These are phyloP conservation scores for Caligus rogercresseyi DNA, from an alignment of 1,140 invertebrate genomes.

Conservation along the genomic window DNA sequence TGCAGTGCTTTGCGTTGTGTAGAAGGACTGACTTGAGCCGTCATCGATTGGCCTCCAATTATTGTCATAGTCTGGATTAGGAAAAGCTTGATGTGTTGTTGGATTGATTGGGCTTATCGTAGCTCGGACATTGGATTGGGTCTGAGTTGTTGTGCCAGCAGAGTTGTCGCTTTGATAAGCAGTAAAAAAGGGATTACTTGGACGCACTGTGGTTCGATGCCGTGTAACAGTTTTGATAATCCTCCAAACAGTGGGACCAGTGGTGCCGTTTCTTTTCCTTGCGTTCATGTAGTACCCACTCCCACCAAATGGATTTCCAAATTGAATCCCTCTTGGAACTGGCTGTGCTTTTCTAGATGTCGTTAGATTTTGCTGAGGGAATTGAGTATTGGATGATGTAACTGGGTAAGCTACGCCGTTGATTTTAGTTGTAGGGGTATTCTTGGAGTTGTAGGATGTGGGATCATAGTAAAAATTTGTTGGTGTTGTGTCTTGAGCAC, in stretches of 20 bases:
- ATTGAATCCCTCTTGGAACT: not conserved
- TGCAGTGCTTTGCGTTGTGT: no score
- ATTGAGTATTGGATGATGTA: not conserved
- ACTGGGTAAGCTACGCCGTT: not conserved
- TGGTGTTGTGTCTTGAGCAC: not conserved
- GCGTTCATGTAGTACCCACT: not conserved
- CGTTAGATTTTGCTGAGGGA: not conserved
- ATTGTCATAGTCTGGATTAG: not conserved
- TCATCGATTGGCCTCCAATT: no score
- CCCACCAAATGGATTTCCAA: not conserved
- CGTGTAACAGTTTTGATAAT: not conserved
- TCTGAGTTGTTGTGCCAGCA: no score
- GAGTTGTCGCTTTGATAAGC: no score
- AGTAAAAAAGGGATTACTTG: not conserved
- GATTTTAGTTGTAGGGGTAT: not conserved
- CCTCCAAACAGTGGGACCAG: not conserved
- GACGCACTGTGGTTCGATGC: not conserved
- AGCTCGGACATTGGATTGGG: no score
- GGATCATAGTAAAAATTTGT: not conserved
- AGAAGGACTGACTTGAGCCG: not conserved
- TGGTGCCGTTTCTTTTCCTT: not conserved
- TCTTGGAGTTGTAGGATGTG: not conserved
- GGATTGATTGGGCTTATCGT: not conserved
- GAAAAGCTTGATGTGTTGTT: not conserved
- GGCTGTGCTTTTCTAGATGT: not conserved